Evolutionary conservation across 2,888 invertebrate species (phyloP).

Genomic region (Pammene aurita): DNA sequence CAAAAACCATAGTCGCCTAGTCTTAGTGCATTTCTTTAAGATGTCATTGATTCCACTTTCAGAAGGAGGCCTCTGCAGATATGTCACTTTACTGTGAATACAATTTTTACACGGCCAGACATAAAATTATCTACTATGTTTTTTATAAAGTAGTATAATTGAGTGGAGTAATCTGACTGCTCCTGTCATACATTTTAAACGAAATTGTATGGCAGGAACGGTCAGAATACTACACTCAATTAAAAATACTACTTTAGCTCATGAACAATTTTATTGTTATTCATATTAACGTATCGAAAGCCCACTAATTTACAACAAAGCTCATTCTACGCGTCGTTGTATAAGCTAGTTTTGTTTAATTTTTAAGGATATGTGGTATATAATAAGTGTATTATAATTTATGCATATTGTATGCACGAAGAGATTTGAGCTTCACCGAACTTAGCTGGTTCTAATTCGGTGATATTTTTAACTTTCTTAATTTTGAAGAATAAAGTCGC

Average conservation of each 20-base stretch:
- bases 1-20: conserved; percentile 40
- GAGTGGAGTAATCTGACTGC: too few relatives aligned
- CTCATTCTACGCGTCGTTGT: conserved; percentile 29
- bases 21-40: conserved; percentile 45
- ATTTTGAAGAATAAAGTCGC: neutral
- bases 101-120: neutral
- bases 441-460: conserved; percentile 38
- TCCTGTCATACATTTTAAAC: too few relatives aligned
- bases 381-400: conserved; percentile 44
- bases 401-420: conserved; percentile 40
- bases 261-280: too few relatives aligned
- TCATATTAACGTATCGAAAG: neutral
- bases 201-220: too few relatives aligned
- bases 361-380: conserved; percentile 48
- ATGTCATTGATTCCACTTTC: neutral
- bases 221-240: too few relatives aligned
- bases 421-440: conserved; percentile 43
- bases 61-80: neutral
- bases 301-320: conserved; percentile 40
- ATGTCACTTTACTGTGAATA: too few relatives aligned
- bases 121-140: too few relatives aligned
- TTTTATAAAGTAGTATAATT: too few relatives aligned
- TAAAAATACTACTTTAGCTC: too few relatives aligned
- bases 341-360: conserved; percentile 32
- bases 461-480: conserved; percentile 11